Evolutionary conservation across 1,140 invertebrate genomes (phyloP).

Genomic region (Dolichoris vasculosae): DNA sequence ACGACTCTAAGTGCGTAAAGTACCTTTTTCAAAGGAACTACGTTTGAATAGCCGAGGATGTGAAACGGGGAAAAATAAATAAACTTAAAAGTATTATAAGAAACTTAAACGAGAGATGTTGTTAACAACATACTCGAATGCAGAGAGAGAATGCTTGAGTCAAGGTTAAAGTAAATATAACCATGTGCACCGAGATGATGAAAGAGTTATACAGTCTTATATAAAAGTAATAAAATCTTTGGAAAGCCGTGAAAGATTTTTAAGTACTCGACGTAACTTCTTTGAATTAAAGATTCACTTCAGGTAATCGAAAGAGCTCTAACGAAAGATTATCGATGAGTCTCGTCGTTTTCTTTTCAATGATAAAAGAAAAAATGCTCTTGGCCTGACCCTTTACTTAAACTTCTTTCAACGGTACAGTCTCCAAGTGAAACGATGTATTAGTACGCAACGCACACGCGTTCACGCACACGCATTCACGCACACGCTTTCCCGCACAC

Average conservation of each 20-base stretch:
- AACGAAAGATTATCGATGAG: background rate
- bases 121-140: conserved; percentile 19
- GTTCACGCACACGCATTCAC: background rate
- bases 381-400: background rate
- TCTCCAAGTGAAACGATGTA: background rate
- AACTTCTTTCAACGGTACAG: conserved; percentile 6
- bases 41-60: background rate
- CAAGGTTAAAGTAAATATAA: conserved; percentile 26
- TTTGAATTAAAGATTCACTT: background rate
- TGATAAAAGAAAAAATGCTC: background rate
- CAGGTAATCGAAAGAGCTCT: background rate
- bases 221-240: conserved; percentile 3
- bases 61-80: background rate
- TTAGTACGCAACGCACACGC: background rate
- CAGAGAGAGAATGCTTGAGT: background rate
- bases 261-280: background rate
- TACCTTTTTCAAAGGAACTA: background rate
- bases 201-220: background rate
- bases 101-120: conserved; percentile 8
- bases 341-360: background rate
- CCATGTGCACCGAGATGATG: background rate
- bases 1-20: background rate
- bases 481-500: background rate
- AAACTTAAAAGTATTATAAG: background rate
- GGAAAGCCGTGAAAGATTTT: background rate